Base-by-base conservation (phyloP, 2,888 invertebrate genomes). In the Acholoe squamosa region DNA sequence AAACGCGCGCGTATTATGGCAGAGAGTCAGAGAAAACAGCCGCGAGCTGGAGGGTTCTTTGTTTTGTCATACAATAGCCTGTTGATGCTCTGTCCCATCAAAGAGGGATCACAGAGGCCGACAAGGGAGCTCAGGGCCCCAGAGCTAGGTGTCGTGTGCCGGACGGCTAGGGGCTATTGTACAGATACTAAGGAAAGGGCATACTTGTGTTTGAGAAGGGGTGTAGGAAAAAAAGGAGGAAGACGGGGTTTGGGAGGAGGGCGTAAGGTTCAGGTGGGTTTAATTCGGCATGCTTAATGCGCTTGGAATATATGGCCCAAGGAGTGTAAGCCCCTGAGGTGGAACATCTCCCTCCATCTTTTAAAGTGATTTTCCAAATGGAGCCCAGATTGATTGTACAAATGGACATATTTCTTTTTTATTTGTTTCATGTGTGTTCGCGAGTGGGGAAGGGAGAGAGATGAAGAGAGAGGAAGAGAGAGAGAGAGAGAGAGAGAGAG, bases 271-370 rank as follows among this genome's bases (percentile, higher is more conserved):
- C 80, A 43, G 80, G 80, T 43, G 80, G 33, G 80, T 43, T 80
- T 80, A 80, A 80, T 80, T 80, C 43, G 80, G 34, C 80, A 80
- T 34, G 34, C 33, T 80, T 80, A 80, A 80, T 80, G 43, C 33
- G 43, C 22, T 33, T 33, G 16, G 80, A 80, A 76, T 28, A 76
- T 14, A 25, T 14, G 25, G 19, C 61, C 61, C 61, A n/a, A 61
- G 61, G n/a, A 61, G 61, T n/a, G 22, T n/a, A 61, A n/a, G 22
- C 61, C 3, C 61, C 61, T 61, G 61, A 61, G 61, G 61, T 61
- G 61, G 10, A 10, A 43, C 43, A 3, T 43, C 3, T 43, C 10
- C 43, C 43, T 43, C 3, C 43, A 43, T 43, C 43, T 43, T 43
- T 10, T 7, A 43, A 43, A 43, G 3, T 43, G 10, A 10, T 7